Base-by-base conservation (phyloP, 2,888 invertebrate genomes). In the Slavum lentiscoides region DNA sequence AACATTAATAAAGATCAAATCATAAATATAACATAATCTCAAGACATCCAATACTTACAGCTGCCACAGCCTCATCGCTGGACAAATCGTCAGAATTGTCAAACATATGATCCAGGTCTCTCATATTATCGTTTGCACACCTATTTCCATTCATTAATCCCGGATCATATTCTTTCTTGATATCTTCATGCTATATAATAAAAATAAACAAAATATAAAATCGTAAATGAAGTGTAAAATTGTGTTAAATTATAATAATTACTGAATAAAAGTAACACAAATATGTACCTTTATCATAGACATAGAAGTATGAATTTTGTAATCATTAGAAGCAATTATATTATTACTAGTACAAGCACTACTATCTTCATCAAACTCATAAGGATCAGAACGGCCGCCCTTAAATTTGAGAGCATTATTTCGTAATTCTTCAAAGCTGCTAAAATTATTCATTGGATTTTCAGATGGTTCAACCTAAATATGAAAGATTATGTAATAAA, bases 61-160 rank as follows among this genome's bases (percentile, higher is more conserved):
- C 70, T 43, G 90, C 91, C 89, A 94, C 94, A 87, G 93, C 91
- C 89, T 95, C 95, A 87, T 95, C 95, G 85, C 93, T 93, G 86
- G 94, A 94, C 82, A 94, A 94, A 85, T 94, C 93, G 88, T 94
- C 94, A 0, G 94, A 94, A 86, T 95, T 94, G 86, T 95, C 95
- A 88, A 97, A 98, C 85, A 97, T 92, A 87, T 97, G 94, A 85
- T 97, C 97, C 84, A 97, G 90, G 88, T 97, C 97, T 86, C 93
- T 93, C 64, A 82, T 86, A 58, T 21, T 82, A 62, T 82, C 82
- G 53, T 19, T 75, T 9, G 93, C 93, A 64, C 80, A 80, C 55
- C 70, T 62, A 64, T 72, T 80, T 15, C 80, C 80, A 64, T 80
- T 80, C 80, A 80, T 80, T 55, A 80, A 23, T n/a, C 70, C 70